These are phyloP conservation scores for Crenuchus spilurus DNA, from an alignment of 2,797 vertebrate genomes.

Conservation along the genomic window DNA sequence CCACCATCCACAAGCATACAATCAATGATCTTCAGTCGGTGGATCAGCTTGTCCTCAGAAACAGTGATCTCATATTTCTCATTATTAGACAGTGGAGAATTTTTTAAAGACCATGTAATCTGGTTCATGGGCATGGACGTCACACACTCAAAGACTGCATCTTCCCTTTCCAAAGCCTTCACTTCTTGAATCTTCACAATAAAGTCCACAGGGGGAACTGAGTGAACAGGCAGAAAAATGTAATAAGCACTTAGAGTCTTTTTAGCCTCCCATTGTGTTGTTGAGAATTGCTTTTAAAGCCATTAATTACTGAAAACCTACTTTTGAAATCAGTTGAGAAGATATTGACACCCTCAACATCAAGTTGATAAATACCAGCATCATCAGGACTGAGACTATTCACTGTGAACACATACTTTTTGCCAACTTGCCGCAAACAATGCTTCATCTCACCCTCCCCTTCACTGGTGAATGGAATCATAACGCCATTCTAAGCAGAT, in stretches of 20 bases:
- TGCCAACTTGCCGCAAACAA: constrained; percentile 79
- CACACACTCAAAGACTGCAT: constrained; percentile 82
- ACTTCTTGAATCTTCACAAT: constrained; percentile 77
- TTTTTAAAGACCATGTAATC: constrained; percentile 82
- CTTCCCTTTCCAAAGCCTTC: constrained; percentile 76
- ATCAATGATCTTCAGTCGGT: constrained; percentile 80
- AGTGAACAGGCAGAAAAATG: constrained; percentile 26
- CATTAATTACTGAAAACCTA: constrained; percentile 59
- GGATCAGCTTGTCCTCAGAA: constrained; percentile 86
- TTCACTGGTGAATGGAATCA: constrained; percentile 76
- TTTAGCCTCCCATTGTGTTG: neutral
- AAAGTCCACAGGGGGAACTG: constrained; percentile 78
- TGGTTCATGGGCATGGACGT: constrained; percentile 75
- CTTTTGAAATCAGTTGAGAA: constrained; percentile 88
- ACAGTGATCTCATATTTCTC: constrained; percentile 79
- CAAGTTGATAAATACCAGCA: constrained; percentile 87
- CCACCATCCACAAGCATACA: constrained; percentile 79
- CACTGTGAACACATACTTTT: constrained; percentile 82
- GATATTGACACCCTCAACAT: constrained; percentile 82
- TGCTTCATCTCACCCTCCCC: constrained; percentile 69
- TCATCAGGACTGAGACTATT: constrained; percentile 80
- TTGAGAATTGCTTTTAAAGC: neutral
- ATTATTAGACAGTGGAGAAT: constrained; percentile 58
- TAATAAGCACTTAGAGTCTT: neutral
- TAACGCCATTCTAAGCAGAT: constrained; percentile 80